Evolutionary conservation across 2,797 vertebrate species (phyloP).

Genomic region (Clamator glandarius): DNA sequence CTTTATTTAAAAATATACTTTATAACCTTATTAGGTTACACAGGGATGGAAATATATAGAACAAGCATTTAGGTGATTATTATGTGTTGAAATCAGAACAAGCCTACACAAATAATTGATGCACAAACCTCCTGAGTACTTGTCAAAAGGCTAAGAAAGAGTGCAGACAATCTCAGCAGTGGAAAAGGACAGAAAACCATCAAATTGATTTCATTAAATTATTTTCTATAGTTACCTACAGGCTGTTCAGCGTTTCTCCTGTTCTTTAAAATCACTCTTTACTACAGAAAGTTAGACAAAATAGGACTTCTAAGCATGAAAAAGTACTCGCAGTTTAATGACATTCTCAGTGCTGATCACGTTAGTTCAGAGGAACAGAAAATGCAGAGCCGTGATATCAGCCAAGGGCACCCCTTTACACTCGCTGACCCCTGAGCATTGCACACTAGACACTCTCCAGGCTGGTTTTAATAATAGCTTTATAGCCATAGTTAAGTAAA

Average conservation of each 20-base stretch:
- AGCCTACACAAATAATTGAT: background rate
- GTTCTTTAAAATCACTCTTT: background rate
- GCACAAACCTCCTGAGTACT: background rate
- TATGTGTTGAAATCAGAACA: background rate
- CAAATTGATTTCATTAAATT: background rate
- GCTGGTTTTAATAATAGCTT: conserved; percentile 12
- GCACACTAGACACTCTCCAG: background rate
- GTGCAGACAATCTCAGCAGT: background rate
- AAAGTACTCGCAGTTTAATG: background rate
- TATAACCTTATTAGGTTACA: background rate
- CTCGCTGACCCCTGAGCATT: background rate
- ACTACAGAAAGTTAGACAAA: background rate
- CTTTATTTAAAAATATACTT: background rate
- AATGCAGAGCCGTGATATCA: background rate
- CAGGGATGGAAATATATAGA: background rate
- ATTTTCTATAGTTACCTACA: background rate
- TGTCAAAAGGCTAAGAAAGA: background rate
- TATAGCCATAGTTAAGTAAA: background rate
- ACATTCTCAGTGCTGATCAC: background rate
- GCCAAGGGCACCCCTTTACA: background rate
- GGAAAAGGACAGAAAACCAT: background rate
- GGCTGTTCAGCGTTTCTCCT: background rate
- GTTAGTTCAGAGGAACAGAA: background rate
- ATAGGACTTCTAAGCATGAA: background rate
- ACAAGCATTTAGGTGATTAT: background rate